phyloP scores from a whole-genome alignment of 2,797 vertebrate species.

The Rhyacichthys aspro region DNA sequence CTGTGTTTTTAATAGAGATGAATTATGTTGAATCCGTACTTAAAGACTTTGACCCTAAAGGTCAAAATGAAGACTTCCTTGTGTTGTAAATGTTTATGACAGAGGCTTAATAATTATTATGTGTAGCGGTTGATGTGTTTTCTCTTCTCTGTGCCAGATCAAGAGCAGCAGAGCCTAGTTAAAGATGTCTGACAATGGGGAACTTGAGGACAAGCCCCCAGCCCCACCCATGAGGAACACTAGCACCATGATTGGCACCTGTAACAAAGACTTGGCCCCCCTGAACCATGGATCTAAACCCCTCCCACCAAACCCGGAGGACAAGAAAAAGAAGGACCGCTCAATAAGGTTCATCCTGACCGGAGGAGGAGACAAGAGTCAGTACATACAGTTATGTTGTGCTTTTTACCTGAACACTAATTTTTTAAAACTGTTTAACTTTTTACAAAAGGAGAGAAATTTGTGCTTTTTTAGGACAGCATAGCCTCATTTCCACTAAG shows the following conservation, averaged over 20 bases:
- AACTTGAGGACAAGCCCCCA: constrained; percentile 94
- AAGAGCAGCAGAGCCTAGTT: constrained; percentile 36
- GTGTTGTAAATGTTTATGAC: no score
- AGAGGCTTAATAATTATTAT: no score
- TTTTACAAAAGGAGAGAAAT: no score
- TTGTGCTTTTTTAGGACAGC: no score
- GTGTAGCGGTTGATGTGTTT: background rate
- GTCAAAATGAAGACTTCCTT: no score
- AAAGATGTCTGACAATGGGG: constrained; percentile 96
- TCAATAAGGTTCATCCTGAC: constrained; percentile 92
- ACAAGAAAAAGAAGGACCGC: constrained; percentile 94
- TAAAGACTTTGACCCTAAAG: no score
- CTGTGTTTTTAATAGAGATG: no score
- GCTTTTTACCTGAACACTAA: no score
- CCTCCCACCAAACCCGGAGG: constrained; percentile 93
- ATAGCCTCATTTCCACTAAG: no score
- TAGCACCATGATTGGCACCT: constrained; percentile 92
- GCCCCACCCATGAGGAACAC: constrained; percentile 97
- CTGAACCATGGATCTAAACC: constrained; percentile 94
- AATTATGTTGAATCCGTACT: no score
- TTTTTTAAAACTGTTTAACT: no score
- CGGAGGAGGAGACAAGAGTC: constrained; percentile 92
- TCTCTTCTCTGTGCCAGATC: constrained; percentile 1
- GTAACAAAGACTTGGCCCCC: constrained; percentile 86
- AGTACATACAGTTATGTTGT: constrained; percentile 15